Evolutionary conservation across 1,140 invertebrate species (phyloP), one percentile per base, ranked within the genome.

Genomic region (Cydia pomonella): DNA sequence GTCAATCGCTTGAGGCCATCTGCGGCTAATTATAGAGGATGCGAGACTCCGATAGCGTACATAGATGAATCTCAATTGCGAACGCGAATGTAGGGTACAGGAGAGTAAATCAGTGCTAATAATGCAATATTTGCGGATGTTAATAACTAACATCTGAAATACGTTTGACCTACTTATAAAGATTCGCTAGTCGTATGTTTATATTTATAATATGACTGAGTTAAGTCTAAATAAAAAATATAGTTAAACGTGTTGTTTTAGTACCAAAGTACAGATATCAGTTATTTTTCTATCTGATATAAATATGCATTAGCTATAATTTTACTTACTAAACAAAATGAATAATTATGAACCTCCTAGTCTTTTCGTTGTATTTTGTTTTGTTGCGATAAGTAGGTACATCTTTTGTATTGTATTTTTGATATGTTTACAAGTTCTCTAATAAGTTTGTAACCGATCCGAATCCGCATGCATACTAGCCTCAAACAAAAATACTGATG

Each of bases 1-100:
- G 91, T 92, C 91, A 91, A 90, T 87, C 91, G 87, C 85, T 91
- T 88, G 89, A 90, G 87, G 87, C 91, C 88, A 91, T 92, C 88
- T 91, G 91, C 87, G 77, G 82, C 84, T 92, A 92, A 92, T 91
- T 91, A 92, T 92, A 92, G 88, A 86, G 83, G 80, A 82, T 80
- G 78, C 79, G 82, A 86, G 79, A 83, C 75, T 75, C 81, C 83
- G 83, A 87, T 86, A 87, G 82, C 78, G 83, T 82, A 88, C 84
- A 78, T 84, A 82, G 82, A 82, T 87, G 81, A 85, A 83, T 83
- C 76, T 86, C 81, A 85, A 89, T 87, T 87, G 79, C 80, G 82
- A 80, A 79, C 78, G 80, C 80, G 72, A 78, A 77, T 59, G 74
- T 41, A 77, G 69, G 69, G 72, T 72, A 73, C 75, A 72, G 73